Conservation (phyloP, 2,888 invertebrate genomes). For the Noctuana brunneofusca region DNA sequence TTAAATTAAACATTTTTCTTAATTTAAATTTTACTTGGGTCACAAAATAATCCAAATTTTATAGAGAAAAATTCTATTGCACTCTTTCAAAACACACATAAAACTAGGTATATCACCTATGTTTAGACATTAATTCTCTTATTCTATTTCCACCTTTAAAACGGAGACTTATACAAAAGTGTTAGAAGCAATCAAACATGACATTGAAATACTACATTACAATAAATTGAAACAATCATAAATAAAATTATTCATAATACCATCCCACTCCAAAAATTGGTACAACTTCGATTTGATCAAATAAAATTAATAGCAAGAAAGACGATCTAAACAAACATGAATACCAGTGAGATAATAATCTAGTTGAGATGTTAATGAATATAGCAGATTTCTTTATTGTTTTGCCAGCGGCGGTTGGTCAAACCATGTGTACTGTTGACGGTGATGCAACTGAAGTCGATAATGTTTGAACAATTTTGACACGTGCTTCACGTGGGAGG, state of each 20-base stretch:
- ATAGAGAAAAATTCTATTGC: too few species aligned
- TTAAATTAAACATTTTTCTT: not conserved
- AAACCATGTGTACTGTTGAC: conserved; percentile 65
- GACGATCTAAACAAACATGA: conserved; percentile 29
- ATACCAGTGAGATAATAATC: too few species aligned
- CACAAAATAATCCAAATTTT: too few species aligned
- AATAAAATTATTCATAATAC: not conserved
- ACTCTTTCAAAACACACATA: too few species aligned
- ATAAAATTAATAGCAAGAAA: not conserved
- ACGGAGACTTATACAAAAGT: not conserved
- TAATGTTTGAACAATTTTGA: conserved; percentile 76
- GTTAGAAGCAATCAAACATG: not conserved
- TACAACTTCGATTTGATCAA: not conserved
- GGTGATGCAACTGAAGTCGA: conserved; percentile 79
- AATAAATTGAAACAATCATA: not conserved
- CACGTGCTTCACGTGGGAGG: conserved; percentile 76
- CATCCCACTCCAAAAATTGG: not conserved
- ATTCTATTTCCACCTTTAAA: not conserved
- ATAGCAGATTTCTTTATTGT: conserved; percentile 69
- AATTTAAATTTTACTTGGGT: too few species aligned
- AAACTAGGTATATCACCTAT: too few species aligned
- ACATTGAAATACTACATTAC: not conserved
- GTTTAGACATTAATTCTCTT: not conserved
- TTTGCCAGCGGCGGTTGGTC: conserved; percentile 62
- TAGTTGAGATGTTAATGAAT: conserved; percentile 63